Evolutionary conservation across 2,888 invertebrate genomes (phyloP).

Genomic region (Malacosoma neustria): DNA sequence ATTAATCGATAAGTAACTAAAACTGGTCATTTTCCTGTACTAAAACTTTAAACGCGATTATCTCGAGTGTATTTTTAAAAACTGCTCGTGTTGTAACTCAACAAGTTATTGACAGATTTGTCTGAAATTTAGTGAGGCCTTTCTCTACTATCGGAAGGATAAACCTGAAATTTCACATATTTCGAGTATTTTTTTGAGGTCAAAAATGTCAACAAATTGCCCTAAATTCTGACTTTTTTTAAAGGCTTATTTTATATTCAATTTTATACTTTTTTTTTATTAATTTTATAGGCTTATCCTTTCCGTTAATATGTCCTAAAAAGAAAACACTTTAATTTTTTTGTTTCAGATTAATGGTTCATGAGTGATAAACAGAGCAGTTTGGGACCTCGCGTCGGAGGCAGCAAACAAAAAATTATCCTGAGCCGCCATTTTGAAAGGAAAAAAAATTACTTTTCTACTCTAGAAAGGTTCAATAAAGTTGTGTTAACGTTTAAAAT

Average conservation of each 20-base stretch:
- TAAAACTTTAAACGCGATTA: neutral
- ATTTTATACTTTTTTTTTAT: no score
- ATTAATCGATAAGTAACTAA: slow-evolving; percentile 1
- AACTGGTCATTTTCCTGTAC: neutral
- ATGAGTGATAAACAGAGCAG: neutral
- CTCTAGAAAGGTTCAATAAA: neutral
- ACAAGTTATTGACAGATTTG: neutral
- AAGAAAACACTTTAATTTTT: neutral
- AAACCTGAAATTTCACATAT: neutral
- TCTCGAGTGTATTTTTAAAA: neutral
- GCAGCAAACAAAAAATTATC: neutral
- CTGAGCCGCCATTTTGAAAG: neutral
- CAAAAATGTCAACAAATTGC: neutral
- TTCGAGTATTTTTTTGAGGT: neutral
- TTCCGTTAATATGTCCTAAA: neutral
- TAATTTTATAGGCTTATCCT: neutral
- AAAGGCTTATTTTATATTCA: no score
- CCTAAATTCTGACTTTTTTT: neutral
- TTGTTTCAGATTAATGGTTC: neutral
- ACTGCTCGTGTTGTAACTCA: neutral
- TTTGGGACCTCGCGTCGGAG: neutral
- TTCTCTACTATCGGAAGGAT: neutral
- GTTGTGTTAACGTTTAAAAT: neutral
- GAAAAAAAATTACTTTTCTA: neutral
- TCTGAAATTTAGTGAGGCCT: neutral